A percentile compares a stretch with the other conserved stretches of the same genome.
Conservation (phyloP, 2,888 invertebrate species). For the Sphaeridia pumilis region DNA sequence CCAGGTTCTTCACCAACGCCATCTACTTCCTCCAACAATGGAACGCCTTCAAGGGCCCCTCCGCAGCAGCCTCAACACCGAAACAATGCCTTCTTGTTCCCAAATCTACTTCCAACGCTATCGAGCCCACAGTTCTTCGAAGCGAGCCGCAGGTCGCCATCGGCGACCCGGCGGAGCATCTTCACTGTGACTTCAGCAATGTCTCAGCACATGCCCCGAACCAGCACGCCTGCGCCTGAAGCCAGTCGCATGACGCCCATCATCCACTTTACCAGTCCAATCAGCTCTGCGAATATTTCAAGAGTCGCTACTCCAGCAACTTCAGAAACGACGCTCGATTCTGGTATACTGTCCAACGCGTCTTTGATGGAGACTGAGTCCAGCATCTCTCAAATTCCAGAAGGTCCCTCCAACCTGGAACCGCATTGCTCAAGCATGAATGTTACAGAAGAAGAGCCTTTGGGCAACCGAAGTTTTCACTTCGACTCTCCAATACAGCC, state of each 20-base stretch:
- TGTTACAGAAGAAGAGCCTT: not conserved
- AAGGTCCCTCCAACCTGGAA: not conserved
- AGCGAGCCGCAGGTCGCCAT: not conserved
- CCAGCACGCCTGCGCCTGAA: not conserved
- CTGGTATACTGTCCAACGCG: not conserved
- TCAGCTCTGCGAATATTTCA: not conserved
- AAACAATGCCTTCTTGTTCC: too few relatives aligned
- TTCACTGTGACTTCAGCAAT: not conserved
- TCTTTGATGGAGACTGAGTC: not conserved
- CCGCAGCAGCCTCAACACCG: too few relatives aligned
- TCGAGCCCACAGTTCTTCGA: not conserved
- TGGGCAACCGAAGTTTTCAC: not conserved
- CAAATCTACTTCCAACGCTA: not conserved
- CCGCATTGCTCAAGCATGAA: not conserved
- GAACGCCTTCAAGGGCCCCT: too few relatives aligned
- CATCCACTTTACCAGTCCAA: not conserved
- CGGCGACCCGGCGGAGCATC: not conserved
- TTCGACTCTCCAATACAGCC: not conserved
- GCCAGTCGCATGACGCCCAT: not conserved
- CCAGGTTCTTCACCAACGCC: too few relatives aligned
- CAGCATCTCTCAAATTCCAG: not conserved
- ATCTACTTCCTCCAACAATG: too few relatives aligned
- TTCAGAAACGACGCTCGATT: not conserved
- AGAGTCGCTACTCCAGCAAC: not conserved
- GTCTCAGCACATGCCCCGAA: not conserved